phyloP scores from a whole-genome alignment of 92 coral and sea anemone species.

The Porites rus region DNA sequence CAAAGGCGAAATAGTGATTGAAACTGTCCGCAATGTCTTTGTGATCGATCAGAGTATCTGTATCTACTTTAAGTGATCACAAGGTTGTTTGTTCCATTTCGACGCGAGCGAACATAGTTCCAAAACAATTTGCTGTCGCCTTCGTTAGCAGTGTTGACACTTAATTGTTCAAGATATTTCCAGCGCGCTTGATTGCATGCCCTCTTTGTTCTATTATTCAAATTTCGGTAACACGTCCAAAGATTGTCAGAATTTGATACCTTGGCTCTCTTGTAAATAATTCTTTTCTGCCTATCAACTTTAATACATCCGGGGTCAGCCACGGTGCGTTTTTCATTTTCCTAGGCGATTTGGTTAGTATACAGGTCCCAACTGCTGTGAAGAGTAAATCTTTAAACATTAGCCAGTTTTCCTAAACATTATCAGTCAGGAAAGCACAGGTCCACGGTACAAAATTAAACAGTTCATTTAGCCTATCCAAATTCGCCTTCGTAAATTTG shows the following conservation, averaged over 20 bases:
- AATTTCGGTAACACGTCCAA: too few species aligned
- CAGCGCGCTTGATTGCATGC: too few species aligned
- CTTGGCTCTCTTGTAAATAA: constrained; percentile 25
- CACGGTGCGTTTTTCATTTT: constrained; percentile 35
- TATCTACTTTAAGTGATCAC: too few species aligned
- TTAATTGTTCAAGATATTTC: too few species aligned
- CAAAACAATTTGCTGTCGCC: too few species aligned
- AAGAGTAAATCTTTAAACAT: constrained; percentile 26
- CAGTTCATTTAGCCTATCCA: constrained; percentile 35
- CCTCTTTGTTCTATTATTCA: too few species aligned
- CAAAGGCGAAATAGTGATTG: constrained; percentile 2
- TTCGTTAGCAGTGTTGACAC: too few species aligned
- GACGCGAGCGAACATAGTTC: too few species aligned
- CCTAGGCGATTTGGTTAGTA: constrained; percentile 24
- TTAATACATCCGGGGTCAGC: constrained; percentile 23
- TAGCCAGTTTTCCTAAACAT: constrained; percentile 33
- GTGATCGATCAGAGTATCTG: not conserved
- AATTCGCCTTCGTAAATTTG: constrained; percentile 15
- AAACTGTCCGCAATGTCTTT: not conserved
- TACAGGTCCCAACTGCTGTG: constrained; percentile 28
- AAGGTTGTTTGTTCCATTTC: too few species aligned
- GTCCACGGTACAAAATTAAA: constrained; percentile 33
- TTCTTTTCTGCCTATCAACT: constrained; percentile 31
- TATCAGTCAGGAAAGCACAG: constrained; percentile 25
- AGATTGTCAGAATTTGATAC: not conserved